Base-by-base conservation (phyloP, 1,140 invertebrate genomes). In the Conus betulinus region DNA sequence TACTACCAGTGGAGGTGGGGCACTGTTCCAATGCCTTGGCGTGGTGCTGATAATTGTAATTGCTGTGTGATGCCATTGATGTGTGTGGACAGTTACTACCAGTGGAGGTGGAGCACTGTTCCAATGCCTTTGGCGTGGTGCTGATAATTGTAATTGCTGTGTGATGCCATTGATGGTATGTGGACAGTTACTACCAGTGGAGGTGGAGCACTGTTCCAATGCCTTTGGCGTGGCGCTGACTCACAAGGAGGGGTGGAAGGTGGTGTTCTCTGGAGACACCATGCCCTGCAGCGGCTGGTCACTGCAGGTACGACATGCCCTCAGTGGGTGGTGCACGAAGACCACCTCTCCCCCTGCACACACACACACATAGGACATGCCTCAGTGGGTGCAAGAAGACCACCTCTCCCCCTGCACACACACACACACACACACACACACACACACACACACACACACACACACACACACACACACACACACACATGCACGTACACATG, bases 261-360 rank as follows among this genome's bases (percentile, higher is more conserved):
- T 99, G 27, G 98, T 98, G 0, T 99, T 99, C 95, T 99, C 98
- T 76, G 99, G 99, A 17, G 99, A 99, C 93, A 99, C 98, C 0
- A 97, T 98, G 97, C 98, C 98, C 4, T 98, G 97, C 93, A 97
- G 0, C 96, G 96, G 91, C 96, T 99, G 0, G 96, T 98, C 1
- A 93, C 96, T 76, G 95, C 98, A 88, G 98, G 98, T 96, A 94
- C 94, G 71, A n/a, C 57, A 60, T 60, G 57, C 8, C 8, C 57
- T 60, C 57, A 1, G 39, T 39, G 39, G 39, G 39, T 39, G 39
- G 39, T 39, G 39, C 39, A 39, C 0, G 0, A 39, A 3, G 39
- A 39, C 39, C 39, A 39, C 39, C 39, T 39, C 39, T 39, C 3
- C 39, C 39, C 39, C 39, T 39, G 39, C 39, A 39, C 39, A 39